phyloP scores from a whole-genome alignment of 2,888 invertebrate genomes.

The Drosophila hawaiiensis region DNA sequence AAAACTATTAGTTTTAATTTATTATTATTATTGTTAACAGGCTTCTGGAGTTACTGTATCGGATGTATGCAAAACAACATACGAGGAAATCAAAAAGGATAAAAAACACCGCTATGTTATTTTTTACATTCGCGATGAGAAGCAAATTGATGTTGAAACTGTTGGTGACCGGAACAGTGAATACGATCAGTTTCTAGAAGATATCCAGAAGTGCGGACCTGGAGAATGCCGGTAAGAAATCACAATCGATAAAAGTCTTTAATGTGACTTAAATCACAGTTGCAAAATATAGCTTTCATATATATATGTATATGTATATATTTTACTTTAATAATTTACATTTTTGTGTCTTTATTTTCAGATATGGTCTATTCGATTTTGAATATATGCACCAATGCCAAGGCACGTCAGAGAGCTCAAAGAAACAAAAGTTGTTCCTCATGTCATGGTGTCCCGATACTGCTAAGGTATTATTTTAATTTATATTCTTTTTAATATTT shows the following conservation, averaged over 20 bases:
- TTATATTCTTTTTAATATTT: background rate
- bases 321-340: background rate
- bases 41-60: slow-evolving; percentile 99
- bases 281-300: background rate
- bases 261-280: background rate
- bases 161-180: slow-evolving; percentile 95
- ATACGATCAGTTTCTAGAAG: slow-evolving; percentile 97
- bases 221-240: slow-evolving; percentile 94
- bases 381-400: slow-evolving; percentile 99
- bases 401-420: slow-evolving; percentile 97
- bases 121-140: slow-evolving; percentile 97
- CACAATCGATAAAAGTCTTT: background rate
- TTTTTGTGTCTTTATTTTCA: slow-evolving; percentile 12
- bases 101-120: slow-evolving; percentile 99
- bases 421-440: slow-evolving; percentile 98
- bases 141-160: slow-evolving; percentile 97
- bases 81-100: slow-evolving; percentile 98
- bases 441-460: slow-evolving; percentile 99
- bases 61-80: slow-evolving; percentile 96
- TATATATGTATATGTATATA: too few relatives aligned
- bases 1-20: background rate
- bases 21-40: slow-evolving; percentile 85
- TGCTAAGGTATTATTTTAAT: slow-evolving; percentile 89
- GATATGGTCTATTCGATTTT: slow-evolving; percentile 98
- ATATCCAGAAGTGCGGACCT: slow-evolving; percentile 95